Percentiles rank a stretch among this genome's conserved stretches.
phyloP scores from a whole-genome alignment of 1,140 invertebrate genomes.

The Nixonia krombeini region DNA sequence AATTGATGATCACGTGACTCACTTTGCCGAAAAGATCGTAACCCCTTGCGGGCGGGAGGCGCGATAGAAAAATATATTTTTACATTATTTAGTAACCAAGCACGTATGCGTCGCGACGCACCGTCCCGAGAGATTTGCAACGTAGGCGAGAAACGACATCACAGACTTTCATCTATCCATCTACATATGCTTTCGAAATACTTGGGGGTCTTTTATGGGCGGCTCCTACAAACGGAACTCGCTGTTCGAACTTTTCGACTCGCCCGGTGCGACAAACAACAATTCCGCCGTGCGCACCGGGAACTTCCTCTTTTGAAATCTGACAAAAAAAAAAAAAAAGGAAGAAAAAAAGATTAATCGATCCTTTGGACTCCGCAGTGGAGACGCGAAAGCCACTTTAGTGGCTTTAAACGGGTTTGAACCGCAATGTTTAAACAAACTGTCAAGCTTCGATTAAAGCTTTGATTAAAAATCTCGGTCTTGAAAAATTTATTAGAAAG shows the following conservation, averaged over 20 bases:
- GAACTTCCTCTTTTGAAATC: no score
- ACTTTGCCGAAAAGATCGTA: not conserved
- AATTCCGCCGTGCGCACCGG: no score
- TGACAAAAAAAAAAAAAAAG: no score
- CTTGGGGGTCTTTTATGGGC: not conserved
- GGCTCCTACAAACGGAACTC: not conserved
- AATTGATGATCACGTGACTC: no score
- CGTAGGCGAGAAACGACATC: constrained; percentile 54
- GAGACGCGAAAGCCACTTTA: no score
- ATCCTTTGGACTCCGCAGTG: no score
- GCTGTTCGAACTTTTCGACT: not conserved
- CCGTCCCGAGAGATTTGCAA: constrained; percentile 55
- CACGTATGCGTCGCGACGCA: constrained; percentile 44
- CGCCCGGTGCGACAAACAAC: not conserved
- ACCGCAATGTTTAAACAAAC: no score
- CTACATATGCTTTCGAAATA: constrained; percentile 57
- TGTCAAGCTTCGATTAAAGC: no score
- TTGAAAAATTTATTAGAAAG: no score
- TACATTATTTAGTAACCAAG: constrained; percentile 57
- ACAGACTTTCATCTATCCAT: constrained; percentile 58
- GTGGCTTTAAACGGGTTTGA: no score
- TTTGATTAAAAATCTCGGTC: no score
- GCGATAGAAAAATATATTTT: constrained; percentile 62
- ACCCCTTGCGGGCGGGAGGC: not conserved
- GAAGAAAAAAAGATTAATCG: no score